These are phyloP conservation scores for Synanthedon formicaeformis DNA, from an alignment of 2,888 invertebrate genomes.

Conservation along the genomic window DNA sequence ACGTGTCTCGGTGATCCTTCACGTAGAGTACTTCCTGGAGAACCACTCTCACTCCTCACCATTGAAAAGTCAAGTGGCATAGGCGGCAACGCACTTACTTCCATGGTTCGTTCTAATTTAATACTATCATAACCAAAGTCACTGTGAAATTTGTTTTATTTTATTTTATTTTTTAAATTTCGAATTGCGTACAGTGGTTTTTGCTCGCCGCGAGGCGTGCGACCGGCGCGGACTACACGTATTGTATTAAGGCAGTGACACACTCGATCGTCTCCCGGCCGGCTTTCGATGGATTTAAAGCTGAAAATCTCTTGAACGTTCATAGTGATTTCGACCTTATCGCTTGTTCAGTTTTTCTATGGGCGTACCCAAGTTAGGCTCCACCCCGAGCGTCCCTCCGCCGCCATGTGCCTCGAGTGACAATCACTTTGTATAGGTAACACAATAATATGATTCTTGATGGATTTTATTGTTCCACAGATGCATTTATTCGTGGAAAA, in stretches of 20 bases:
- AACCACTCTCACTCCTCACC: constrained; percentile 55
- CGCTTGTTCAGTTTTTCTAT: constrained; percentile 30
- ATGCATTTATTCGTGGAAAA: constrained; percentile 39
- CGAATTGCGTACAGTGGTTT: constrained; percentile 16
- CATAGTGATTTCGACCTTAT: constrained; percentile 65
- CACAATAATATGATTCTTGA: constrained; percentile 69
- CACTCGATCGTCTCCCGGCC: constrained; percentile 34
- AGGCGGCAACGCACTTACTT: constrained; percentile 72
- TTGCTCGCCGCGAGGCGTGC: constrained; percentile 33
- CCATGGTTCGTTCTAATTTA: constrained; percentile 61
- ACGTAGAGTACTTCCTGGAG: constrained; percentile 38
- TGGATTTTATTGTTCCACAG: constrained; percentile 66
- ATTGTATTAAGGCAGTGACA: constrained; percentile 50
- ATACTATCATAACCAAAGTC: constrained; percentile 8
- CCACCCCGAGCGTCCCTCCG: constrained; percentile 41
- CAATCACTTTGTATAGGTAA: constrained; percentile 72
- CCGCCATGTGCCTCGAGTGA: constrained; percentile 60
- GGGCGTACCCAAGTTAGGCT: constrained; percentile 50
- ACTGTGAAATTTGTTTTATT: not conserved
- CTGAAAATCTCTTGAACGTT: constrained; percentile 52
- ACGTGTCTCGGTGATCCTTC: constrained; percentile 54
- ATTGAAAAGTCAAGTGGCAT: constrained; percentile 78
- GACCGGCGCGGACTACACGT: constrained; percentile 48
- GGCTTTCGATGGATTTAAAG: constrained; percentile 51
- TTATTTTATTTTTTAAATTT: constrained; percentile 13